Percentiles rank a stretch among this genome's conserved stretches.
These are phyloP conservation scores for Telmatochromis brichardi DNA, from an alignment of 2,113 vertebrate genomes.

Conservation along the genomic window DNA sequence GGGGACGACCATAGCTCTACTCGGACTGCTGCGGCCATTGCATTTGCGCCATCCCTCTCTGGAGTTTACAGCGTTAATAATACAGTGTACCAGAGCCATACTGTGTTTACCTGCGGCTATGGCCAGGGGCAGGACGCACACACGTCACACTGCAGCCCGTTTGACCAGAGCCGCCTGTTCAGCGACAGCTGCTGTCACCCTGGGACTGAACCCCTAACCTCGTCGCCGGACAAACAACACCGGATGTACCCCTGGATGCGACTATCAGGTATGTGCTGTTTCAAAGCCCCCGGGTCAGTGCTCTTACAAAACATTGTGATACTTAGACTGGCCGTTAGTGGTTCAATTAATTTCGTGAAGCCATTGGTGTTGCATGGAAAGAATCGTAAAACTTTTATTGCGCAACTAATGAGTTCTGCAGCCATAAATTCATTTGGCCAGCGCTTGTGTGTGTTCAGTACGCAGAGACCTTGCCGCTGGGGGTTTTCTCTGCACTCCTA, in stretches of 20 bases:
- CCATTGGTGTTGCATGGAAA: constrained; percentile 86
- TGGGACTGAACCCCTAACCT: constrained; percentile 77
- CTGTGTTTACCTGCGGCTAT: constrained; percentile 75
- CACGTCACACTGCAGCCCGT: constrained; percentile 77
- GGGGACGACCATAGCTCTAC: constrained; percentile 80
- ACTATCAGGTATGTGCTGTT: constrained; percentile 81
- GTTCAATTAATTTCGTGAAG: constrained; percentile 83
- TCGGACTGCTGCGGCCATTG: constrained; percentile 75
- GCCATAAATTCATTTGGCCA: constrained; percentile 72
- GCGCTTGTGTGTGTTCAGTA: constrained; percentile 56
- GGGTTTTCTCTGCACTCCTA: constrained; percentile 51
- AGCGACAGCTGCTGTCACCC: constrained; percentile 82
- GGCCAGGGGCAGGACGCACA: constrained; percentile 78
- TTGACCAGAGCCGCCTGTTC: constrained; percentile 86
- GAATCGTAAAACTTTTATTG: constrained; percentile 94
- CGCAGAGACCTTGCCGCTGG: constrained; percentile 59
- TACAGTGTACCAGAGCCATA: constrained; percentile 75
- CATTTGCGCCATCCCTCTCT: constrained; percentile 70
- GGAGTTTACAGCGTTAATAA: constrained; percentile 87
- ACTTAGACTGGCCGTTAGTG: constrained; percentile 73
- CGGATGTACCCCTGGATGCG: constrained; percentile 92
- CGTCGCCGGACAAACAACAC: constrained; percentile 80
- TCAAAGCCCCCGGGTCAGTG: neutral
- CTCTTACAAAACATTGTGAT: constrained; percentile 30
- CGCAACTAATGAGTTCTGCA: constrained; percentile 71